These are phyloP conservation scores for Hypotaenidia okinawae DNA, from an alignment of 2,797 vertebrate genomes.

Conservation along the genomic window DNA sequence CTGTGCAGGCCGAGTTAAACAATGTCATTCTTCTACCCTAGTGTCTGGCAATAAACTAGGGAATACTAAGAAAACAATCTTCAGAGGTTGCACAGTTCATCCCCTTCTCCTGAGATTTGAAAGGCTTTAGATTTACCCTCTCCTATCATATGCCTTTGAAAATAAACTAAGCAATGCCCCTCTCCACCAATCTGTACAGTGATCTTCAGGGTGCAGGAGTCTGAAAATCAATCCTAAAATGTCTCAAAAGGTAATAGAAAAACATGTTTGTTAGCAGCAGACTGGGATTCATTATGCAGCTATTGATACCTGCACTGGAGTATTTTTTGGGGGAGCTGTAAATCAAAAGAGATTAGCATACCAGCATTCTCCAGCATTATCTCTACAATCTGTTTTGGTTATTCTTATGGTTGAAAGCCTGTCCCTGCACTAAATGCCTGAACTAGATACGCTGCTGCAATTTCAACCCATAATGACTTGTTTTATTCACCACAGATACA, in stretches of 20 bases:
- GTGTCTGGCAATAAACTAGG: neutral
- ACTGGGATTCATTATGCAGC: conserved; percentile 3
- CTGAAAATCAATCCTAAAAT: neutral
- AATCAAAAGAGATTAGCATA: neutral
- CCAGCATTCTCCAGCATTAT: neutral
- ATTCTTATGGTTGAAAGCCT: neutral
- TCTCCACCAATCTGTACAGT: neutral
- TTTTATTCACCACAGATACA: neutral
- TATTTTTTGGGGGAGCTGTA: neutral
- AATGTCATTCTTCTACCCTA: neutral
- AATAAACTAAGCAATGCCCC: neutral
- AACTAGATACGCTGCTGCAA: neutral
- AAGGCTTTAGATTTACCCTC: neutral
- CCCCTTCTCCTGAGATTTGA: neutral
- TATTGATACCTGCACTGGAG: neutral
- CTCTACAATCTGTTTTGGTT: neutral
- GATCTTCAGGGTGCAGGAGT: neutral
- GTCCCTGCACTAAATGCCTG: neutral
- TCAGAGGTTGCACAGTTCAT: neutral
- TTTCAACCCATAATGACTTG: neutral
- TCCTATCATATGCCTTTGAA: neutral
- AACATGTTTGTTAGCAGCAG: neutral
- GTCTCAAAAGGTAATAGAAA: neutral
- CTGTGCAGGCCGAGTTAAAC: neutral
- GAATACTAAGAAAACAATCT: neutral